Base-by-base conservation (phyloP, 2,113 vertebrate genomes). In the Triplophysa tibetana region DNA sequence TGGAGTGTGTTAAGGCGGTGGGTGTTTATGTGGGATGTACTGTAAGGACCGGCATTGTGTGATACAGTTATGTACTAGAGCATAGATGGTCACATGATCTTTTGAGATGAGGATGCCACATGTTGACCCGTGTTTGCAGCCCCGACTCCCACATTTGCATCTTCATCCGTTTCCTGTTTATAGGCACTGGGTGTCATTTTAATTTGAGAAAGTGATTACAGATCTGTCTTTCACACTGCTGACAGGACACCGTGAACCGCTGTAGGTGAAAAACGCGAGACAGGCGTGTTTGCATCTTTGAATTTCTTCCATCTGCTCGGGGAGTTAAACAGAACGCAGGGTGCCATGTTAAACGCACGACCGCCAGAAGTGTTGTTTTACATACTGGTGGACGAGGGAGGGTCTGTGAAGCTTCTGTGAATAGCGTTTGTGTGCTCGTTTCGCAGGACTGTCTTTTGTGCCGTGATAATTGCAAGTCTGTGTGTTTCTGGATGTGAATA, bases 381-480 rank as follows among this genome's bases (percentile, higher is more conserved):
- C 33, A 58, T 60, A 52, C 54, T 24, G 43, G 23, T 50, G 74
- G 16, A 38, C 26, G 16, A 67, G 10, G 10, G 16, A 67, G 33
- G 16, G 33, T 43, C 33, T 17, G 13, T 64, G 8, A 48, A 62
- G 24, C 58, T 52, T 2, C 41, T 45, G 29, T 72, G 60, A 48
- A 80, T 63, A 16, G 64, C 33, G 61, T 66, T 58, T 54, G 50
- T 7, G 45, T 56, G 21, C 76, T 78, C 9, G 54, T 70, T 24
- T 54, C 14, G 70, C 56, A 17, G 33, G 41, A 33, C 61, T 76
- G 54, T 69, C 41, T 69, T 60, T 79, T 60, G 38, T 79, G 24
- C 16, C 26, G 66, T 70, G 77, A 62, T 79, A 70, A 70, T 70
- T 79, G 43, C 41, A 70, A 21, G 24, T 17, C 43, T 64, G 64